These are phyloP conservation scores for Malaclemys terrapin DNA, from an alignment of 2,113 vertebrate species.

Conservation along the genomic window DNA sequence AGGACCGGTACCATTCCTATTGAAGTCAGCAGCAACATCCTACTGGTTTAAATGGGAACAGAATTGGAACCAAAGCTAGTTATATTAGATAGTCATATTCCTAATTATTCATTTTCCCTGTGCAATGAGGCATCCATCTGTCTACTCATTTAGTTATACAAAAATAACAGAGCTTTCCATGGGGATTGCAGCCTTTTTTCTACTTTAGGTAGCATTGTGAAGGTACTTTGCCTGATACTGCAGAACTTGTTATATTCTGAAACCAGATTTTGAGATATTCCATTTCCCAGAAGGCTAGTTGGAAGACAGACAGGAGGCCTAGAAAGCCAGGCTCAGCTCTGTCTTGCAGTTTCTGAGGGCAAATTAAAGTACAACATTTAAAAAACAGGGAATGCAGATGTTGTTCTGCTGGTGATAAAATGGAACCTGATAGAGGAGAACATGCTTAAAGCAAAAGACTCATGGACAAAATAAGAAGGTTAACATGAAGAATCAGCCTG, in stretches of 20 bases:
- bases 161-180: not conserved
- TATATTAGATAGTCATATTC: not conserved
- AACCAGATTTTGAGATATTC: not conserved
- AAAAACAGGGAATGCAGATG: not conserved
- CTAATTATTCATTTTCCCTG: not conserved
- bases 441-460: constrained; percentile 7
- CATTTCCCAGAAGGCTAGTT: not conserved
- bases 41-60: not conserved
- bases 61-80: not conserved
- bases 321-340: not conserved
- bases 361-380: constrained; percentile 12
- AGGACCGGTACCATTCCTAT: not conserved
- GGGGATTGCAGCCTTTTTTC: not conserved
- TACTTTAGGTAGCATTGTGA: not conserved
- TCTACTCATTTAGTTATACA: constrained; percentile 16
- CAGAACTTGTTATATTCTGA: not conserved
- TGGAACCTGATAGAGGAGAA: constrained; percentile 20
- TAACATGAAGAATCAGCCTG: not conserved
- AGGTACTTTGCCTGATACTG: not conserved
- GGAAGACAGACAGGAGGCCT: not conserved
- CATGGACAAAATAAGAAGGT: not conserved
- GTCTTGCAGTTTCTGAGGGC: not conserved
- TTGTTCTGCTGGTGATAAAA: not conserved
- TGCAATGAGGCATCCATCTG: not conserved
- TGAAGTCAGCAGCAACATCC: not conserved